These are phyloP conservation scores for Agrotis exclamationis DNA, from an alignment of 2,888 invertebrate genomes.

Conservation along the genomic window DNA sequence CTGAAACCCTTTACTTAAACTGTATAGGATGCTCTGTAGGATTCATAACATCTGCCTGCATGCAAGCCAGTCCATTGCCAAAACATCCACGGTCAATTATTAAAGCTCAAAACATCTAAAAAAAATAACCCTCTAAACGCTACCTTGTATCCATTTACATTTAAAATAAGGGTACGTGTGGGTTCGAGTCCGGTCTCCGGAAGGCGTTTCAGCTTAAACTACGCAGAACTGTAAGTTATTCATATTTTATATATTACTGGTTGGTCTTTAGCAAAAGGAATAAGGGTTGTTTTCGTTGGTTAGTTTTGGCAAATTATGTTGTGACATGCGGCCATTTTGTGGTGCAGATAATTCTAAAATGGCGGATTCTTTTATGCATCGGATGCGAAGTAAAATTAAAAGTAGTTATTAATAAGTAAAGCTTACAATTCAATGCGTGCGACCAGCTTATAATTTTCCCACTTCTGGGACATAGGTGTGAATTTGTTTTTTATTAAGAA, in stretches of 20 bases:
- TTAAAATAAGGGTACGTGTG: slow-evolving; percentile 38
- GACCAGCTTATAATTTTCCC: too few species aligned
- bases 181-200: slow-evolving; percentile 40
- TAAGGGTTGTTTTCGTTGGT: not conserved
- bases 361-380: not conserved
- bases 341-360: not conserved
- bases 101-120: not conserved
- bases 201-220: slow-evolving; percentile 20
- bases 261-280: slow-evolving; percentile 6
- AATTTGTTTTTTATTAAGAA: too few species aligned
- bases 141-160: slow-evolving; percentile 25
- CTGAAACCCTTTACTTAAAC: too few species aligned
- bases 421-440: too few species aligned
- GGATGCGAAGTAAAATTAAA: not conserved
- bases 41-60: too few species aligned
- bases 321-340: slow-evolving; percentile 4
- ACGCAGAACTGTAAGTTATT: slow-evolving; percentile 13
- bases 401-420: too few species aligned
- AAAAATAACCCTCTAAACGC: not conserved
- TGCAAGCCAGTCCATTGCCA: too few species aligned
- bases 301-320: not conserved
- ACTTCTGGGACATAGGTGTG: too few species aligned
- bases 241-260: slow-evolving; percentile 36
- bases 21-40: too few species aligned
- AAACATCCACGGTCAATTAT: too few species aligned